phyloP scores from a whole-genome alignment of 2,797 vertebrate genomes.

The Erpetoichthys calabaricus region DNA sequence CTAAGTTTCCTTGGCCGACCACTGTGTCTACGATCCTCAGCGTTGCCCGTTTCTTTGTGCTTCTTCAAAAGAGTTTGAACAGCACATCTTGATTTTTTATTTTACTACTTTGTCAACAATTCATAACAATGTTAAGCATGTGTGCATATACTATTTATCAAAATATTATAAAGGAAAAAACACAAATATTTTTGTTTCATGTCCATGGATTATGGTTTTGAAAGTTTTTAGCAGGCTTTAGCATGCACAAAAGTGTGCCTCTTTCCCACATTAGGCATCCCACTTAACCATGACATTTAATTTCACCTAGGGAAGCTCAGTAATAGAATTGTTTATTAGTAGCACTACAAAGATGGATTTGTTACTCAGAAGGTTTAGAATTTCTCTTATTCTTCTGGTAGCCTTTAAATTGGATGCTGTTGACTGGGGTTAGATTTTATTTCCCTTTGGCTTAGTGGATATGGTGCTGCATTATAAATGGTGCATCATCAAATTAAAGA shows the following conservation, averaged over 20 bases:
- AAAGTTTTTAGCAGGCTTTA: conserved; percentile 24
- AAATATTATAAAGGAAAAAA: no score
- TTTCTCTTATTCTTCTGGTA: conserved; percentile 24
- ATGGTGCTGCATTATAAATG: conserved; percentile 30
- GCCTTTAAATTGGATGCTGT: conserved; percentile 32
- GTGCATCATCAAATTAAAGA: conserved; percentile 15
- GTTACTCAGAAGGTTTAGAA: conserved; percentile 25
- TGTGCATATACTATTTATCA: no score
- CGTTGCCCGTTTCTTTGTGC: no score
- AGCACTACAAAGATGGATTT: conserved; percentile 29
- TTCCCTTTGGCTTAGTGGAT: conserved; percentile 29
- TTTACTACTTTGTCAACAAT: no score
- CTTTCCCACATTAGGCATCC: conserved; percentile 21
- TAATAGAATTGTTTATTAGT: conserved; percentile 33
- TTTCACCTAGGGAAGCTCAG: conserved; percentile 29
- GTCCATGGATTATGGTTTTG: conserved; percentile 1
- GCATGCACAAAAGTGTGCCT: conserved; percentile 20
- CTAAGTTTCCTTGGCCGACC: no score
- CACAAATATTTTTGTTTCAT: no score
- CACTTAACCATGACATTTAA: conserved; percentile 34
- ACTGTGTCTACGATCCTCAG: no score
- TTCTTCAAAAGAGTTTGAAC: no score
- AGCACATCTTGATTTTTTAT: no score
- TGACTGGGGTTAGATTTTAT: conserved; percentile 30
- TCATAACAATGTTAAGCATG: no score